phyloP scores from a whole-genome alignment of 2,113 vertebrate species.

The Corythornis vintsioides region DNA sequence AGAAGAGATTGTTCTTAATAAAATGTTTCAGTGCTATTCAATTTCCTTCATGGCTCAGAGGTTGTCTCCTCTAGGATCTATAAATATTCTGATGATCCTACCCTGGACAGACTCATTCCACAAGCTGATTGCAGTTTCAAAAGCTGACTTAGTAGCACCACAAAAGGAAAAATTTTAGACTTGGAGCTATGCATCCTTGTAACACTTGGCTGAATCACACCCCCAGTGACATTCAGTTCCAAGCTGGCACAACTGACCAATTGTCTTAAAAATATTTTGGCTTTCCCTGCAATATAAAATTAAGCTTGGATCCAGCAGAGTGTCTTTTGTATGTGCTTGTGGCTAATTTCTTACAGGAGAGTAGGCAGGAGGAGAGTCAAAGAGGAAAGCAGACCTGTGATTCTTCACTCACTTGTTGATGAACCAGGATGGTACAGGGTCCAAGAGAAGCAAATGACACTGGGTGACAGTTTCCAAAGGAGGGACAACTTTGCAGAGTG shows the following conservation, averaged over 20 bases:
- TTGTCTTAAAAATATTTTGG: background rate
- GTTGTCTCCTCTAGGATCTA: background rate
- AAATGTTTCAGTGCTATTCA: background rate
- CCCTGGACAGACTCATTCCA: background rate
- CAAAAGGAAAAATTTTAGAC: background rate
- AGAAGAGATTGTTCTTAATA: background rate
- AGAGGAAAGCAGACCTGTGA: background rate
- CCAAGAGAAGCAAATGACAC: background rate
- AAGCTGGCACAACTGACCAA: background rate
- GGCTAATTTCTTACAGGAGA: background rate
- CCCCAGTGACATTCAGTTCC: background rate
- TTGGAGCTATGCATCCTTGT: background rate
- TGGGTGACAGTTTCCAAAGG: background rate
- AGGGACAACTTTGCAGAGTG: background rate
- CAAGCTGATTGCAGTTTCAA: background rate
- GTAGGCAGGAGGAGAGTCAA: background rate
- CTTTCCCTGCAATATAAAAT: background rate
- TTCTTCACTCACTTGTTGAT: background rate
- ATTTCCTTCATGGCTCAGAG: background rate
- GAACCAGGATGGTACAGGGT: background rate
- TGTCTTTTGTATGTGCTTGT: background rate
- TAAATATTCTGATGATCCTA: background rate
- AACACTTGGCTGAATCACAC: background rate
- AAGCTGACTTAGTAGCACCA: background rate
- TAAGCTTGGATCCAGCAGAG: background rate